A percentile compares a stretch with the other conserved stretches of the same genome.
These are phyloP conservation scores for Acanthiza pusilla DNA, from an alignment of 2,797 vertebrate species.

Conservation along the genomic window DNA sequence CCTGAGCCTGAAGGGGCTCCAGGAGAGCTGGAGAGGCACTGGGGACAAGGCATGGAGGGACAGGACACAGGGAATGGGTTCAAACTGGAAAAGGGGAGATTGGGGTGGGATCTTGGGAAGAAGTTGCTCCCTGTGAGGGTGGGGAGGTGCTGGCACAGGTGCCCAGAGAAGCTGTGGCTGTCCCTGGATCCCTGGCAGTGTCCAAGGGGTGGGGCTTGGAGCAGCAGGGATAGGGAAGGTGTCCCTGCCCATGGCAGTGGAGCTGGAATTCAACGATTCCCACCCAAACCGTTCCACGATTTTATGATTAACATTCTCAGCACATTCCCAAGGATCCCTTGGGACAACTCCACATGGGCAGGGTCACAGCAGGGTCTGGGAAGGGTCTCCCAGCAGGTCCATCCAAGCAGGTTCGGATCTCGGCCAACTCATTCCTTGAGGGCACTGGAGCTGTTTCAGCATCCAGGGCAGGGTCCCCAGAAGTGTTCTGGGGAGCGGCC, in stretches of 20 bases:
- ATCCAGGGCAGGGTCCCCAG: background rate
- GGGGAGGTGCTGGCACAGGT: background rate
- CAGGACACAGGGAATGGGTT: background rate
- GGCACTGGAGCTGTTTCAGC: accelerated
- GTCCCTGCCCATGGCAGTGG: background rate
- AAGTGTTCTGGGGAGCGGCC: background rate
- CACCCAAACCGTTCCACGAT: background rate
- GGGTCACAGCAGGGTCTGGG: no score
- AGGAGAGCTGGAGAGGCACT: background rate
- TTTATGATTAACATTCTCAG: background rate
- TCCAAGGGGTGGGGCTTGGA: background rate
- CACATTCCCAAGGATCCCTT: background rate
- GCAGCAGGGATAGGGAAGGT: accelerated
- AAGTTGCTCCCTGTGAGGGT: background rate
- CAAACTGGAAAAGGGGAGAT: background rate
- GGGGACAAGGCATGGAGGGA: background rate
- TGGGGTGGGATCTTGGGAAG: no score
- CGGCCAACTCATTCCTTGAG: background rate
- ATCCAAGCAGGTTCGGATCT: background rate
- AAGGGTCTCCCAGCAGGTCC: background rate
- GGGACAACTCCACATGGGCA: background rate
- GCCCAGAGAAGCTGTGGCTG: background rate
- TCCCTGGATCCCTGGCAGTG: background rate
- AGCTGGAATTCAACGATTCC: background rate
- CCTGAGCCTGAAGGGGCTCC: background rate